Evolutionary conservation across 2,888 invertebrate species (phyloP).

Genomic region (Drosophila histrio): DNA sequence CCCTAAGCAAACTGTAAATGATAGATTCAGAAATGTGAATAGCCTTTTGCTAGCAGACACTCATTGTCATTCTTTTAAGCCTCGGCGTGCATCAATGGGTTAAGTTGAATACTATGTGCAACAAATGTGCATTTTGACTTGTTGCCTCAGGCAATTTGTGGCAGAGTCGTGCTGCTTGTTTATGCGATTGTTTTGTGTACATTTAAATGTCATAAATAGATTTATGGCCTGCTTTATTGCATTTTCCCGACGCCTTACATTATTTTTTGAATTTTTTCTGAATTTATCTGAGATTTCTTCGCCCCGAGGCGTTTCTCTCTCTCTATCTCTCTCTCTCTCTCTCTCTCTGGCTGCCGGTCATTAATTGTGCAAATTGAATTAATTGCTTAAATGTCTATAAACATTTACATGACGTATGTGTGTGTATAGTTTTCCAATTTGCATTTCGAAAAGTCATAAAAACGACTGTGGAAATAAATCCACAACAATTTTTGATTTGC

Average conservation of each 20-base stretch:
- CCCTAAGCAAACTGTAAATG: not conserved
- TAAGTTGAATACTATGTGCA: conserved; percentile 13
- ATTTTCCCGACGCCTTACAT: conserved; percentile 31
- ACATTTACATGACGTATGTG: conserved; percentile 38
- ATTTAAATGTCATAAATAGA: conserved; percentile 77
- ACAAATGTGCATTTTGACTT: not conserved
- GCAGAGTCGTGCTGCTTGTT: conserved; percentile 1
- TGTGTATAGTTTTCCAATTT: conserved; percentile 20
- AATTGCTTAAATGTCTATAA: conserved; percentile 60
- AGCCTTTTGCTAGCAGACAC: not conserved
- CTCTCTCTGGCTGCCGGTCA: conserved; percentile 39
- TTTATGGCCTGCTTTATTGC: conserved; percentile 69
- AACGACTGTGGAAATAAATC: conserved; percentile 28
- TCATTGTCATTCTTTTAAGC: not conserved
- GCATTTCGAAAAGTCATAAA: conserved; percentile 62
- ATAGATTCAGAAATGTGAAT: conserved; percentile 4
- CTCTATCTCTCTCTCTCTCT: no score
- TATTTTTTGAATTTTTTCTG: conserved; percentile 28
- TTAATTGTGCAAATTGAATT: conserved; percentile 76
- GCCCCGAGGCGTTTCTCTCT: not conserved
- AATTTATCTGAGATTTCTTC: conserved; percentile 30
- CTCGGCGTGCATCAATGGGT: conserved; percentile 11
- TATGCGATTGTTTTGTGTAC: conserved; percentile 52
- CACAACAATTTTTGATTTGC: conserved; percentile 30
- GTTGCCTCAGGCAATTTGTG: not conserved